Evolutionary conservation across 1,140 invertebrate genomes (phyloP), one percentile per base, ranked within the genome.

Genomic region (Neoseiulus cucumeris): DNA sequence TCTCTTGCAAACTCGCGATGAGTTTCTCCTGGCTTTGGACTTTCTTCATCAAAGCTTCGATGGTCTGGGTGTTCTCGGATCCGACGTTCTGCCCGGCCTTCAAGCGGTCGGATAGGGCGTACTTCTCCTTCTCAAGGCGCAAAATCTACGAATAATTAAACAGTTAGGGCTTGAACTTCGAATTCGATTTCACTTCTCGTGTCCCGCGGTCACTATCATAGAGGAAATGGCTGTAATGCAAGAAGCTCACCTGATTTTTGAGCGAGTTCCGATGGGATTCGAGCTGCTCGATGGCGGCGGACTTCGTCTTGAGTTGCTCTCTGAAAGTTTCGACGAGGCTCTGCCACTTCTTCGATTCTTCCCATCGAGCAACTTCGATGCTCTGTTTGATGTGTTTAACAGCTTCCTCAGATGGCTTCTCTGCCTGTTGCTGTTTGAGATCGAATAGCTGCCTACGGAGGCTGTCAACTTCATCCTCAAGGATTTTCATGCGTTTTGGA

Each of bases 331-430:
- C 51, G 14, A 59, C 22, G 1, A 59, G 14, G 6, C 14, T 59
- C 9, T 59, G 51, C 51, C 51, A 59, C 22, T 59, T 59, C 22
- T 59, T 59, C 51, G 51, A 17, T 59, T 59, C 51, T 33, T 59
- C 51, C 51, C 51, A 59, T 17, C 51, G 51, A 25, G 51, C 51
- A 25, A 59, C 51, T 20, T 59, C 51, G 33, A 59, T 25, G 51
- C 14, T 59, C 33, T 59, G 51, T 9, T 59, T 59, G 51, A 33
- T 33, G 14, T 59, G 51, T 33, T 59, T 59, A 14, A 29, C 51
- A 2, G 33, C 22, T 12, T 59, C 51, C 6, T 59, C 51, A 9
- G 25, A 59, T 6, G 51, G 22, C 22, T 59, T 59, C 51, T 59
- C 51, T 25, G 51, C 17, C 14, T 33, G 51, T 20, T 59, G 51